Evolutionary conservation across 2,888 invertebrate species (phyloP).

Genomic region (Caenorhabditis drosophilae): DNA sequence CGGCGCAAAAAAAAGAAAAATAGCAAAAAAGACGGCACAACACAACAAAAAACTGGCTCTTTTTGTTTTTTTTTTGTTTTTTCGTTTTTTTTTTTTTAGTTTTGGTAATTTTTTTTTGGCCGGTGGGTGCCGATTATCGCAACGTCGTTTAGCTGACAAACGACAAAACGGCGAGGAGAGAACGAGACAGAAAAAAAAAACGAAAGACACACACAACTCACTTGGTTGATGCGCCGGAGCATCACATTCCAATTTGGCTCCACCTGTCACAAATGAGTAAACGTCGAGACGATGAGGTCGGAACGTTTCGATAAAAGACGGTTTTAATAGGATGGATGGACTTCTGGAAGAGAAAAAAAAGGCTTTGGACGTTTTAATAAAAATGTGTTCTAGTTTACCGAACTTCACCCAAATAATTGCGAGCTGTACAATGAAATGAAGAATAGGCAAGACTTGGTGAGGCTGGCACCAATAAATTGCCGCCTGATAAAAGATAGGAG

Average conservation of each 20-base stretch:
- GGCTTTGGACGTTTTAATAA: too few species aligned
- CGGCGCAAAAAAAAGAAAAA: too few species aligned
- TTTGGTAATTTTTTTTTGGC: too few species aligned
- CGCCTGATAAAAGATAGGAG: slow-evolving; percentile 50
- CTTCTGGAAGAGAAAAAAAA: slow-evolving; percentile 14
- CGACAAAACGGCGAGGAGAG: too few species aligned
- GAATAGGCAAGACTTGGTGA: slow-evolving; percentile 43
- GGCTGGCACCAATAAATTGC: slow-evolving; percentile 50
- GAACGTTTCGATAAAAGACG: slow-evolving; percentile 48
- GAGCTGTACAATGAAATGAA: slow-evolving; percentile 49
- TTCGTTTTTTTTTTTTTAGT: too few species aligned
- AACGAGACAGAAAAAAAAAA: background rate
- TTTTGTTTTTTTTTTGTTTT: too few species aligned
- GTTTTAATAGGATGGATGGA: slow-evolving; percentile 46
- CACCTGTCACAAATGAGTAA: slow-evolving; percentile 58
- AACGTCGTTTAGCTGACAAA: too few species aligned
- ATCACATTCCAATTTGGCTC: slow-evolving; percentile 60
- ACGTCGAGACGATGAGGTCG: slow-evolving; percentile 50
- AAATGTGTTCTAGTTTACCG: too few species aligned
- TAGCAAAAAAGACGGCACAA: too few species aligned
- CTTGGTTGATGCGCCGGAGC: slow-evolving; percentile 66
- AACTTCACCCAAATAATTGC: slow-evolving; percentile 42
- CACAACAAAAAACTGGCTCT: too few species aligned
- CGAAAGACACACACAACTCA: slow-evolving; percentile 31
- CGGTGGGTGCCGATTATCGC: too few species aligned